phyloP scores from a whole-genome alignment of 2,797 vertebrate species.

The Myripristis jacobus region DNA sequence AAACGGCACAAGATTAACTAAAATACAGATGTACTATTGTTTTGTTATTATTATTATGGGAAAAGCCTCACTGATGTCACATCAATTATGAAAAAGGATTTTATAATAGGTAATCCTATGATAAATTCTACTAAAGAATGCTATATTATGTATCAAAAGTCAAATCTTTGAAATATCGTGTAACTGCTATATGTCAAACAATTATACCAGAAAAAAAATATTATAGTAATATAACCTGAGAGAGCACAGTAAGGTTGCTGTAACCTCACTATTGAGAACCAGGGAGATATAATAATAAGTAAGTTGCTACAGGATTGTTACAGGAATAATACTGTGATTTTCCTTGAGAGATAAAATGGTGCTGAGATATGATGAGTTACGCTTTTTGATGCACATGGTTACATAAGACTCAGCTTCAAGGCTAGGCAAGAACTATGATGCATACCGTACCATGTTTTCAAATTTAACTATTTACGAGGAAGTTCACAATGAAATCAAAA shows the following conservation, averaged over 20 bases:
- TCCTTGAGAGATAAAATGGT: neutral
- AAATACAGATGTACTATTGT: conserved; percentile 21
- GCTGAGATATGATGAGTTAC: neutral
- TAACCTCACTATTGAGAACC: no score
- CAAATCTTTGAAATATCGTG: no score
- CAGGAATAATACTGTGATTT: neutral
- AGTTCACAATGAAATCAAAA: conserved; percentile 4
- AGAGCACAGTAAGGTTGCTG: no score
- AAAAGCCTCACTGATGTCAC: neutral
- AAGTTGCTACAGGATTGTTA: neutral
- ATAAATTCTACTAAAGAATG: no score
- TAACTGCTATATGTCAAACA: no score
- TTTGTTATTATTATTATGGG: no score
- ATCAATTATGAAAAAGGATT: neutral
- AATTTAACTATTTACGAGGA: neutral
- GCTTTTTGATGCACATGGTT: neutral
- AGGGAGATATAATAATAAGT: no score
- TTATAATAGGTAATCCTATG: no score
- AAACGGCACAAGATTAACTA: conserved; percentile 2
- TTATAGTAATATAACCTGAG: no score
- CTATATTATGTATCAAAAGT: no score
- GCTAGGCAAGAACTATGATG: neutral
- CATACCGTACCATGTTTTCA: neutral
- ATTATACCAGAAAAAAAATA: no score
- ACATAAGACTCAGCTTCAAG: neutral